Evolutionary conservation across 2,888 invertebrate species (phyloP), one percentile per base, ranked within the genome.

Genomic region (Tortrix viridana): DNA sequence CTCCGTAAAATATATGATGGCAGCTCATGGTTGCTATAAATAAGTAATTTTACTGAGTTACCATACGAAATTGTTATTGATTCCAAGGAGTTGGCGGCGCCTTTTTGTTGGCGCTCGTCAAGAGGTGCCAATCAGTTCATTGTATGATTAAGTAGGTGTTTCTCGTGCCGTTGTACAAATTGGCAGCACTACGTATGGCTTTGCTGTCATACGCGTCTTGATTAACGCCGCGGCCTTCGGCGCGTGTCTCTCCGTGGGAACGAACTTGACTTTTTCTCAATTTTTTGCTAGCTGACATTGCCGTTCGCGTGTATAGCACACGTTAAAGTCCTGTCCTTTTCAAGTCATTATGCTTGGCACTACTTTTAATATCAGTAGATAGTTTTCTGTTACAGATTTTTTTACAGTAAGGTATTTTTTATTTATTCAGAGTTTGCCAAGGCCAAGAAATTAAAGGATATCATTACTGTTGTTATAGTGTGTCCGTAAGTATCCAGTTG

Each of bases 81-180:
- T 62, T 59, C 50, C 65, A 68, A 44, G 47, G 23, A 20, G 46
- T 44, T 49, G 69, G 70, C 73, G 71, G 74, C 69, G 50, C 65
- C 74, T 79, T 80, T 82, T 78, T 77, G 70, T 74, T 70, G 67
- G 68, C 65, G 66, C 69, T 76, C 69, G 76, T 78, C 74, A 74
- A 72, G 73, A 81, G 50, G 50, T 37, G 50, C 50, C 37, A 50
- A 81, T 84, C 80, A 82, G 81, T 82, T 62, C 79, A 78, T 74
- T 75, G 71, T 74, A 73, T 82, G 77, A 82, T 80, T 79, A 81
- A 83, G 75, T 77, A 76, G 77, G 76, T 77, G 74, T 76, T 74
- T 76, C 56, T 67, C 52, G 52, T 50, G 62, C 59, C 50, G 60
- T 71, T 74, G 69, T 74, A 78, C 78, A 81, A 84, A 85, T 83